phyloP scores from a whole-genome alignment of 2,113 vertebrate species.

The Columba livia region DNA sequence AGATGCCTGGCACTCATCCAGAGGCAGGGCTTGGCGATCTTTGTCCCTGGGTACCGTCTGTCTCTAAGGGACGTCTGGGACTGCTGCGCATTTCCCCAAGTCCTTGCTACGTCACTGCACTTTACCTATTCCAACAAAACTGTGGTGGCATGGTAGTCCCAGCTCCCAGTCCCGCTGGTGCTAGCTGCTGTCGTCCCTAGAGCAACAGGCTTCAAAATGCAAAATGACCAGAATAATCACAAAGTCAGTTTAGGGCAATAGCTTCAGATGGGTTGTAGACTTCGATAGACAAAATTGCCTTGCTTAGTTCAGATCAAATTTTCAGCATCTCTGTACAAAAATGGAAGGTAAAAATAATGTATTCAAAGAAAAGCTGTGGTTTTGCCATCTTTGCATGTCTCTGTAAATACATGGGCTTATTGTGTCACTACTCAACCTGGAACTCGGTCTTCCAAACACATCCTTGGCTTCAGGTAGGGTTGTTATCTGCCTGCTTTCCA shows the following conservation, averaged over 20 bases:
- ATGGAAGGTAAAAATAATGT: not conserved
- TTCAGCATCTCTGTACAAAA: not conserved
- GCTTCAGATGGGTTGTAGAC: not conserved
- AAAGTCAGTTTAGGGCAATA: not conserved
- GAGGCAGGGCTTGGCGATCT: not conserved
- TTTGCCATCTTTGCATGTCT: not conserved
- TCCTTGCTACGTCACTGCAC: not conserved
- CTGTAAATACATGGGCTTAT: conserved; percentile 9
- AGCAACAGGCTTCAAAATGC: not conserved
- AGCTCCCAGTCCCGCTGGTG: not conserved
- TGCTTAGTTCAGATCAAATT: not conserved
- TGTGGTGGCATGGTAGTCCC: not conserved
- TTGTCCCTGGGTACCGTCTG: not conserved
- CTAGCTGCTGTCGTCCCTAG: fast-evolving
- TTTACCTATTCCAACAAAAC: not conserved
- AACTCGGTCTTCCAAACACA: conserved; percentile 42
- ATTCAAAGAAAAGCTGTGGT: not conserved
- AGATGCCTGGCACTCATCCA: not conserved
- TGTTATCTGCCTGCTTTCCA: conserved; percentile 53
- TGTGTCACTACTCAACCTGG: conserved; percentile 25
- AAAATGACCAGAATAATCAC: not conserved
- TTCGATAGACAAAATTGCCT: not conserved
- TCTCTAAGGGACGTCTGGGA: not conserved
- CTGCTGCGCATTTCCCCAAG: not conserved
- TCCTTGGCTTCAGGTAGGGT: conserved; percentile 48